Conservation (phyloP, 2,888 invertebrate species). For the Hoplodrina ambigua region DNA sequence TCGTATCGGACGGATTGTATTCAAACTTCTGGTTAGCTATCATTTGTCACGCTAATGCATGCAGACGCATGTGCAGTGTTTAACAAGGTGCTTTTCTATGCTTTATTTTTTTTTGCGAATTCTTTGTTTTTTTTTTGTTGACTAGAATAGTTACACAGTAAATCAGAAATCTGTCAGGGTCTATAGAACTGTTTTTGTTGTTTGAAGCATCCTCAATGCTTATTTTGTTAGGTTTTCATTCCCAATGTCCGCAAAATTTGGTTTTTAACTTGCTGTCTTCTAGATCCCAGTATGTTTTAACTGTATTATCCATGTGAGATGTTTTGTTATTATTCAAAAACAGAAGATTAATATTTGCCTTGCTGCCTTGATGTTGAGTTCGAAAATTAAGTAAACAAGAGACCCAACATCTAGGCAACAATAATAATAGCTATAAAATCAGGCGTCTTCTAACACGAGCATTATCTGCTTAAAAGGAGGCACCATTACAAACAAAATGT, state of each 20-base stretch:
- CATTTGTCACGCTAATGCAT: conserved; percentile 57
- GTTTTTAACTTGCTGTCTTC: neutral
- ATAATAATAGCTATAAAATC: neutral
- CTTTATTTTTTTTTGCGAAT: conserved; percentile 35
- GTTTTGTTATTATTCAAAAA: too few relatives aligned
- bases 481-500: too few relatives aligned
- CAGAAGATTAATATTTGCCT: neutral
- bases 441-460: too few relatives aligned
- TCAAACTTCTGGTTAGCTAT: conserved; percentile 97
- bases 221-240: neutral
- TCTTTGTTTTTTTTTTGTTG: neutral
- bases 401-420: neutral
- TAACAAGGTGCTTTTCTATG: conserved; percentile 55
- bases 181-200: neutral
- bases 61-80: conserved; percentile 56
- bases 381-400: neutral
- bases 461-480: too few relatives aligned
- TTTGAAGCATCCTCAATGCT: neutral
- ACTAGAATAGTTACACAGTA: neutral
- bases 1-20: conserved; percentile 96
- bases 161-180: neutral
- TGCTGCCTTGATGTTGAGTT: neutral
- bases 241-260: neutral
- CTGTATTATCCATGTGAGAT: too few relatives aligned
- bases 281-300: too few relatives aligned